Conservation (phyloP, 2,797 vertebrate genomes). For the Falco cherrug region DNA sequence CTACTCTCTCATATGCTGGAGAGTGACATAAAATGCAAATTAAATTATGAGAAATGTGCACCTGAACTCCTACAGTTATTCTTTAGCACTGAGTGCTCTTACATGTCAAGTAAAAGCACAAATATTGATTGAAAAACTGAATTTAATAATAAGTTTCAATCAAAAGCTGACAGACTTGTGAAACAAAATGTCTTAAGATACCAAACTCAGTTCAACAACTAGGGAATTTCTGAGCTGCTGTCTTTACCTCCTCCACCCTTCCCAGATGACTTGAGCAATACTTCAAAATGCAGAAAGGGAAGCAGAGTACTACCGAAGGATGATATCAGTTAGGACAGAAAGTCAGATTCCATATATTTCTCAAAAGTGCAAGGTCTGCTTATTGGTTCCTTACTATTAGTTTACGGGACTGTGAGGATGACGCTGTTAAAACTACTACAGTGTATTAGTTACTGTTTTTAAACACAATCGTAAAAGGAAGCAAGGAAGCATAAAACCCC, state of each 20-base stretch:
- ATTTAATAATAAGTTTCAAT: neutral
- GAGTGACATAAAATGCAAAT: neutral
- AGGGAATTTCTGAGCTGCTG: neutral
- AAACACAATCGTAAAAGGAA: neutral
- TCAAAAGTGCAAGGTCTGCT: neutral
- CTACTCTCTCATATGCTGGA: neutral
- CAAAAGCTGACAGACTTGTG: neutral
- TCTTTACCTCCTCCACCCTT: neutral
- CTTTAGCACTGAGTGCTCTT: neutral
- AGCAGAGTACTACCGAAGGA: neutral
- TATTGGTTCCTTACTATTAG: neutral
- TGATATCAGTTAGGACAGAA: neutral
- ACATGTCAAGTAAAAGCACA: neutral
- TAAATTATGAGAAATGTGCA: neutral
- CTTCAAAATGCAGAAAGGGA: neutral
- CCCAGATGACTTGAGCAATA: neutral
- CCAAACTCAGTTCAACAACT: neutral
- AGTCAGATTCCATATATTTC: neutral
- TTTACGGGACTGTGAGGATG: neutral
- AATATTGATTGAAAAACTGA: neutral
- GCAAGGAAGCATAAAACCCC: neutral
- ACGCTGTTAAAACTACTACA: neutral
- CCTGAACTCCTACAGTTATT: neutral
- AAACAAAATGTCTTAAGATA: neutral
- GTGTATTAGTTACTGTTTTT: neutral